Percentiles rank a stretch among this genome's conserved stretches.
Evolutionary conservation across 2,797 vertebrate genomes (phyloP).

Genomic region (Characodon lateralis): DNA sequence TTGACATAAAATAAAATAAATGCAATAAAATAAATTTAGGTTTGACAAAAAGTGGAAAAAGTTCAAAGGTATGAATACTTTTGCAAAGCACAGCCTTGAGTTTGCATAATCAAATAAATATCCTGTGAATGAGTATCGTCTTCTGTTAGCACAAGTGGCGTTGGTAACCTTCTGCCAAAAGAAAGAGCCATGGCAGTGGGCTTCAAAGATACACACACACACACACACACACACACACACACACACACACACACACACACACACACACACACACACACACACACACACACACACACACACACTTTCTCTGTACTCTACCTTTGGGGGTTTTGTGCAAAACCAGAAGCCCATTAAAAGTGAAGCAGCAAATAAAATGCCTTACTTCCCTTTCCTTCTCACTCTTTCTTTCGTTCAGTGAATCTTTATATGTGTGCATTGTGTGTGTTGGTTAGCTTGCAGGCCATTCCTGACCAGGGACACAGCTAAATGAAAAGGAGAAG

Average conservation of each 20-base stretch:
- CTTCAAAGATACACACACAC: conserved; percentile 37
- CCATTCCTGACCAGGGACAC: conserved; percentile 65
- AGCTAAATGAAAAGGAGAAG: conserved; percentile 73
- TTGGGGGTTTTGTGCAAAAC: conserved; percentile 70
- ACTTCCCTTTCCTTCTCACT: conserved; percentile 68
- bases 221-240: conserved; percentile 30
- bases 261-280: conserved; percentile 22
- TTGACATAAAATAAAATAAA: too few relatives aligned
- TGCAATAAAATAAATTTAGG: not conserved
- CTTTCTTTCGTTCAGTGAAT: conserved; percentile 41
- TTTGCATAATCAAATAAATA: conserved; percentile 44
- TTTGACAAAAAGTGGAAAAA: not conserved
- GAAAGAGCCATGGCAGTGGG: conserved; percentile 39
- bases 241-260: conserved; percentile 19
- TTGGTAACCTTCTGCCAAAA: conserved; percentile 69
- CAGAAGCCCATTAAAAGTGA: conserved; percentile 70
- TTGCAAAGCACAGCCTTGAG: conserved; percentile 13
- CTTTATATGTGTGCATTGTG: conserved; percentile 26
- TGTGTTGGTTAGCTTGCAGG: conserved; percentile 55
- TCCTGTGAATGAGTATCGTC: conserved; percentile 29
- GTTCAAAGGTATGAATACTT: not conserved
- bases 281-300: conserved; percentile 33
- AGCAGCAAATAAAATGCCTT: conserved; percentile 77
- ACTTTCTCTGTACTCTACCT: conserved; percentile 70
- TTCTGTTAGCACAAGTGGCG: conserved; percentile 61